A percentile compares a stretch with the other conserved stretches of the same genome.
Conservation (phyloP, 2,888 invertebrate genomes). For the Hemaris fuciformis region DNA sequence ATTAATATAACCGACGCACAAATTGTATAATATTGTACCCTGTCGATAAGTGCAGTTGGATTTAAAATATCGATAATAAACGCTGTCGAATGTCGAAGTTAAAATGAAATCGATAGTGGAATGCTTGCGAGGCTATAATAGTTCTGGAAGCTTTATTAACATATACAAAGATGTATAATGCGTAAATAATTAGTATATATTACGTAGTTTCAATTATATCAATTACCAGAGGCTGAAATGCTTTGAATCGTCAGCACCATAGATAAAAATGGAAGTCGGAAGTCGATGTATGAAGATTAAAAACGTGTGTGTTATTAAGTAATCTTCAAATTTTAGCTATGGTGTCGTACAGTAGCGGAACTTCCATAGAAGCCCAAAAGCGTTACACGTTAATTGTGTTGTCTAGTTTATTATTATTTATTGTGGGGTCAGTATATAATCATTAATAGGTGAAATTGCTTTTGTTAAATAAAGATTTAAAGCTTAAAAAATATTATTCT, state of each 20-base stretch:
- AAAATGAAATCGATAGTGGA: not conserved
- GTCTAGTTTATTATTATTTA: too few relatives aligned
- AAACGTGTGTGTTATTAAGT: not conserved
- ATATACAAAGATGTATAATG: slow-evolving; percentile 15
- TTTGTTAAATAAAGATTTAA: too few relatives aligned
- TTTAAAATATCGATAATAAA: not conserved
- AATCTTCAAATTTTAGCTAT: too few relatives aligned
- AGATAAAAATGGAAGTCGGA: not conserved
- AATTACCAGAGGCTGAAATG: not conserved
- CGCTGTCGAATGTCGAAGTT: not conserved
- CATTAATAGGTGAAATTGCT: too few relatives aligned
- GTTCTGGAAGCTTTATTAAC: slow-evolving; percentile 24
- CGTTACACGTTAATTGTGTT: too few relatives aligned
- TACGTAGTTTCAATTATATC: not conserved
- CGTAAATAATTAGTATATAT: slow-evolving; percentile 3
- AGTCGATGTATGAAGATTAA: not conserved
- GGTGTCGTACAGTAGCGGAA: too few relatives aligned
- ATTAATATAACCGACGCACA: not conserved
- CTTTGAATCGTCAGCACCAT: not conserved
- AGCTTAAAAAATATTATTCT: too few relatives aligned
- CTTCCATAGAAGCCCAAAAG: too few relatives aligned
- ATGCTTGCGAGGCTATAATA: slow-evolving; percentile 21
- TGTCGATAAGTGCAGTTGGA: not conserved
- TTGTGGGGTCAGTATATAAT: too few relatives aligned
- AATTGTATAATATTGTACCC: too few relatives aligned